phyloP scores from a whole-genome alignment of 2,113 vertebrate species.

The Brienomyrus brachyistius region DNA sequence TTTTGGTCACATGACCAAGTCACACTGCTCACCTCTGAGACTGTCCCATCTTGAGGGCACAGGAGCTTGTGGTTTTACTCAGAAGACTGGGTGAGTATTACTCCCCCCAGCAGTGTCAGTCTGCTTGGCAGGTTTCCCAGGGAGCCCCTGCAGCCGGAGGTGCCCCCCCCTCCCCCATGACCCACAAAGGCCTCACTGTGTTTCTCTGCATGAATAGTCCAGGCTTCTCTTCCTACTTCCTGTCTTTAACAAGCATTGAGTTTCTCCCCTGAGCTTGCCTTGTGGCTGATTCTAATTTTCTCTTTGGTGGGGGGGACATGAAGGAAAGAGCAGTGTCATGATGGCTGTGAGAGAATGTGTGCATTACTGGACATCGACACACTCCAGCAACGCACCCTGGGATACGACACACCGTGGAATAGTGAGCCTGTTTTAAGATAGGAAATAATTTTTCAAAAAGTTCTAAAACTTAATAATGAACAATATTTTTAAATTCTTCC shows the following conservation, averaged over 20 bases:
- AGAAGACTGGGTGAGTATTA: neutral
- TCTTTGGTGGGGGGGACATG: neutral
- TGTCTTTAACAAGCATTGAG: constrained; percentile 45
- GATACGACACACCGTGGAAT: neutral
- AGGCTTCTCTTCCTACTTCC: neutral
- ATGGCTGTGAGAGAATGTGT: neutral
- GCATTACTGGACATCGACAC: neutral
- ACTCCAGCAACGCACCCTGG: neutral
- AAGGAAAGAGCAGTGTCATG: neutral
- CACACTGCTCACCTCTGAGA: neutral
- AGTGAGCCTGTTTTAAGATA: neutral
- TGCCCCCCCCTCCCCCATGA: constrained; percentile 18
- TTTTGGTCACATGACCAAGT: neutral
- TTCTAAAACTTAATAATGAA: neutral
- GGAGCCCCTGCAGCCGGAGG: constrained; percentile 14
- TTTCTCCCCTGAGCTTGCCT: constrained; percentile 39
- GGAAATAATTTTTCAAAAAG: neutral
- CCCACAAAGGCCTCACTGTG: constrained; percentile 23
- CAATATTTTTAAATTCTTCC: neutral
- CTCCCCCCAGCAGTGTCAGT: neutral
- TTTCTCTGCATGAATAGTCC: constrained; percentile 20
- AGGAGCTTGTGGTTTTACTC: neutral
- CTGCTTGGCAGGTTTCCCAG: neutral
- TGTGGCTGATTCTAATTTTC: constrained; percentile 42
- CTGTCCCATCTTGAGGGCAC: neutral